Conservation (phyloP, 2,113 vertebrate species). For the Glareola pratincola region DNA sequence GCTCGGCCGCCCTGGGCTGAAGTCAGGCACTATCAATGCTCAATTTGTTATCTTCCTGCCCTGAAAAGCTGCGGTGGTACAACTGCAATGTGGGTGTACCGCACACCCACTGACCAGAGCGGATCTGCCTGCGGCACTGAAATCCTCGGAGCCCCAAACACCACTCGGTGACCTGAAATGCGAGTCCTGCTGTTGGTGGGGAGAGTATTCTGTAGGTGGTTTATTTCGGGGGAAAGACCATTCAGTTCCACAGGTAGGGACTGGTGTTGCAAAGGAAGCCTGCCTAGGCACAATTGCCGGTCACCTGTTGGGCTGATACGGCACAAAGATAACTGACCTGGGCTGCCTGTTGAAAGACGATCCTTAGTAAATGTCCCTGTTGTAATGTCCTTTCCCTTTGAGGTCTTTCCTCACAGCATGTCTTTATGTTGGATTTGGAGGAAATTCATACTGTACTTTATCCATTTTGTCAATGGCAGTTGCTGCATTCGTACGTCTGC, state of each 20-base stretch:
- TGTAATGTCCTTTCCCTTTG: background rate
- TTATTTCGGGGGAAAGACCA: background rate
- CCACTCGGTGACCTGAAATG: background rate
- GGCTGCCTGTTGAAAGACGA: background rate
- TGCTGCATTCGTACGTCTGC: background rate
- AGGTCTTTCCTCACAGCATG: background rate
- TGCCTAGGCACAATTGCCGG: too few species aligned
- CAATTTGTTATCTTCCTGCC: background rate
- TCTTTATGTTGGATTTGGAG: background rate
- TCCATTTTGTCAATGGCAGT: background rate
- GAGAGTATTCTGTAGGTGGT: background rate
- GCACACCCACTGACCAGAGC: rapidly evolving
- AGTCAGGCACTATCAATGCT: background rate
- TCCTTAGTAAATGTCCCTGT: background rate
- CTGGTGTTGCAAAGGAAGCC: background rate
- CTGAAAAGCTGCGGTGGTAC: rapidly evolving
- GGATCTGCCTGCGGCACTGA: background rate
- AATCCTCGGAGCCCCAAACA: background rate
- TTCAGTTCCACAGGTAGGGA: background rate
- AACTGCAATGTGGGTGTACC: background rate
- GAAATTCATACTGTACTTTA: too few species aligned
- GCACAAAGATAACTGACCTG: rapidly evolving
- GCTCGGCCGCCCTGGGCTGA: background rate
- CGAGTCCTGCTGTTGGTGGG: background rate
- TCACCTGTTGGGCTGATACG: background rate